phyloP scores from a whole-genome alignment of 2,888 invertebrate species.

The Galeopsomyia nigrocyanea region DNA sequence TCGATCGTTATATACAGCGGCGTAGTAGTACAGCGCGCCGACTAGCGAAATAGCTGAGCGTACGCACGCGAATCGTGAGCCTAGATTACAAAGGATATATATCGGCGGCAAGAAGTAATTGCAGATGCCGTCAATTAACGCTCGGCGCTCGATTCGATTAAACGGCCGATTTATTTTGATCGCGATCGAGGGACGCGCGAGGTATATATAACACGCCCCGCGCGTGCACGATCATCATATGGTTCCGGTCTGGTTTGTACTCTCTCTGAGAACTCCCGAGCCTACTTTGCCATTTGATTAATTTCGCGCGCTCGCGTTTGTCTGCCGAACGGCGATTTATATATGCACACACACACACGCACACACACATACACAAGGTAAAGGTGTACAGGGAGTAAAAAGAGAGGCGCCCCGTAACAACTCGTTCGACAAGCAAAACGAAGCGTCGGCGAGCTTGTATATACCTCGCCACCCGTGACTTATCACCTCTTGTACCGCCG shows the following conservation, averaged over 20 bases:
- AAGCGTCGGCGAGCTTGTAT: constrained; percentile 47
- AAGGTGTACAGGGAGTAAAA: background rate
- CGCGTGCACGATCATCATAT: background rate
- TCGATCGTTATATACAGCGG: background rate
- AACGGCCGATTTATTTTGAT: constrained; percentile 41
- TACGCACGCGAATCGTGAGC: background rate
- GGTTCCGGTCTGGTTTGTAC: constrained; percentile 1
- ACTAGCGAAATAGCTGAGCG: background rate
- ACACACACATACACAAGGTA: too few species aligned
- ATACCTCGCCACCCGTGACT: constrained; percentile 46
- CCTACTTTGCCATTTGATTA: constrained; percentile 58
- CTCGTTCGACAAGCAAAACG: constrained; percentile 60
- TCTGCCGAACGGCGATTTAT: constrained; percentile 15
- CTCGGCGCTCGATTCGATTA: constrained; percentile 41
- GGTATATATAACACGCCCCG: background rate
- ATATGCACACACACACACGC: too few species aligned
- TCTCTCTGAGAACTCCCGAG: constrained; percentile 13
- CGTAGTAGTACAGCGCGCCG: too few species aligned
- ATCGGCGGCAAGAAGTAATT: constrained; percentile 16
- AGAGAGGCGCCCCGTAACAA: constrained; percentile 56
- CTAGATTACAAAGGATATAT: background rate
- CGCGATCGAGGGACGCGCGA: constrained; percentile 4
- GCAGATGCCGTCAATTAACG: constrained; percentile 37
- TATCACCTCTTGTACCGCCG: constrained; percentile 40
- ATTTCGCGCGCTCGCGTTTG: constrained; percentile 54